Conservation (phyloP, 2,113 vertebrate genomes). For the Melanocharis versteri region DNA sequence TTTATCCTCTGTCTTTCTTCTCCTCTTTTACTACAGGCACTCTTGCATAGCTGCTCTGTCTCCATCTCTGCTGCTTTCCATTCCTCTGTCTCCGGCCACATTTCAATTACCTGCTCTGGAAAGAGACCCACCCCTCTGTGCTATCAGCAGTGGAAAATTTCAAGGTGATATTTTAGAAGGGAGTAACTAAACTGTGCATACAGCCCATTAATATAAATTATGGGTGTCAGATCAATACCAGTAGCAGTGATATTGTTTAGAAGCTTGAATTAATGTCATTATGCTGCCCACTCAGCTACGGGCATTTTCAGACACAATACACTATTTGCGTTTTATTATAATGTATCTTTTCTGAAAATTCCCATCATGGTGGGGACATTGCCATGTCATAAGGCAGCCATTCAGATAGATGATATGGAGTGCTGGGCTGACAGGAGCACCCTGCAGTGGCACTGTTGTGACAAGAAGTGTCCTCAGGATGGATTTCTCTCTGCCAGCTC, state of each 20-base stretch:
- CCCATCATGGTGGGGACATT: neutral
- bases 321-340: constrained; percentile 15
- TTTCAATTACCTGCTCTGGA: neutral
- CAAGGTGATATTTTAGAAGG: constrained; percentile 34
- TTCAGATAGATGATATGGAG: neutral
- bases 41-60: neutral
- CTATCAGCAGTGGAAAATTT: neutral
- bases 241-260: neutral
- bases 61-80: neutral
- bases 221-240: constrained; percentile 27
- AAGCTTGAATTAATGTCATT: constrained; percentile 14
- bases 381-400: neutral
- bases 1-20: neutral
- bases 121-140: neutral
- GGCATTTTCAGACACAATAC: neutral
- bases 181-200: neutral
- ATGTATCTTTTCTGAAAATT: neutral
- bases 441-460: neutral
- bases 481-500: neutral
- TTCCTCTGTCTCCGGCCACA: neutral
- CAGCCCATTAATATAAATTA: constrained; percentile 38
- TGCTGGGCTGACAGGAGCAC: neutral
- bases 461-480: accelerated
- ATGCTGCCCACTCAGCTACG: neutral
- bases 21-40: neutral